Percentiles rank a stretch among this genome's conserved stretches.
Evolutionary conservation across 2,113 vertebrate genomes (phyloP).

Genomic region (Chionis minor): DNA sequence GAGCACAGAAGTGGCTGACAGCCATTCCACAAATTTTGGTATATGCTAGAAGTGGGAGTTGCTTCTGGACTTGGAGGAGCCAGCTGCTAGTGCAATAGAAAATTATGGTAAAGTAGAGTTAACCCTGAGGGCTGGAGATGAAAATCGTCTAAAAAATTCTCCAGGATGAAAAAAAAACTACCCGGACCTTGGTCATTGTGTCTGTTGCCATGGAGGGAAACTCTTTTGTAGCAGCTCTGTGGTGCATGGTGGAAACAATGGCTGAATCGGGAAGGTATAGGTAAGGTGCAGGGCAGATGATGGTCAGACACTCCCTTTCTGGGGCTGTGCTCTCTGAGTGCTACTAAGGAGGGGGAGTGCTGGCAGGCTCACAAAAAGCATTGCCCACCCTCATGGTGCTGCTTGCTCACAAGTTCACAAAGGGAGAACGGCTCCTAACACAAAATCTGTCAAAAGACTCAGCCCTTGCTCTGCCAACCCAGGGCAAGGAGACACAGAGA

Average conservation of each 20-base stretch:
- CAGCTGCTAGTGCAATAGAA: background rate
- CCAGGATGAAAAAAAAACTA: slow-evolving; percentile 35
- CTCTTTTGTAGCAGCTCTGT: background rate
- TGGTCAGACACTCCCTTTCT: background rate
- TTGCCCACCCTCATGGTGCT: background rate
- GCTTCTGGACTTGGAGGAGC: background rate
- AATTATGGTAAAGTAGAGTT: background rate
- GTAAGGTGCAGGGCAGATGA: background rate
- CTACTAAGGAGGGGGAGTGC: background rate
- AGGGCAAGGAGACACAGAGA: background rate
- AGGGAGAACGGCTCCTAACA: background rate
- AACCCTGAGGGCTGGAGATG: background rate
- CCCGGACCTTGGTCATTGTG: slow-evolving; percentile 16
- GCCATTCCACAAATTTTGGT: background rate
- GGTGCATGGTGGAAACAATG: slow-evolving; percentile 47
- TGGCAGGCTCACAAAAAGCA: background rate
- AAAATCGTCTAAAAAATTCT: background rate
- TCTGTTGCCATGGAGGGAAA: slow-evolving; percentile 24
- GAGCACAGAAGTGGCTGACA: background rate
- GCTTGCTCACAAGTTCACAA: background rate
- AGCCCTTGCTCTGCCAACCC: background rate
- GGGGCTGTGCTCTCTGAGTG: background rate
- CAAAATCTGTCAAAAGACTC: background rate
- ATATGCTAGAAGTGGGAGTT: background rate
- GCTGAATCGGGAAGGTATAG: background rate